Evolutionary conservation across 2,113 vertebrate species (phyloP).

Genomic region (Edolisoma coerulescens): DNA sequence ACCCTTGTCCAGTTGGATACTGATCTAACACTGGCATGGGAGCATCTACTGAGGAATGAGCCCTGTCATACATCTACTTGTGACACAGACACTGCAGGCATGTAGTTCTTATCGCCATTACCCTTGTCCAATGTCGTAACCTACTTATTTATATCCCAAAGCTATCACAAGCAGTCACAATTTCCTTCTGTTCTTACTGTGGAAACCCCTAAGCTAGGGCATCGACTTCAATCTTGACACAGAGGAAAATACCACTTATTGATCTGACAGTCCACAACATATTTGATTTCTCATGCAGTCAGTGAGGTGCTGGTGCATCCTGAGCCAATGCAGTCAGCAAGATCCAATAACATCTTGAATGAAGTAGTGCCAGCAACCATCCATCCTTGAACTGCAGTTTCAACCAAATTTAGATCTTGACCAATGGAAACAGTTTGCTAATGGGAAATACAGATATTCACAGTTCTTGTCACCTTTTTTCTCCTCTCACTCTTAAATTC

Average conservation of each 20-base stretch:
- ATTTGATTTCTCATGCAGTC: not conserved
- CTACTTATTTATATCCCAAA: not conserved
- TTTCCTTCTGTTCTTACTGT: not conserved
- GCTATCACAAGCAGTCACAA: not conserved
- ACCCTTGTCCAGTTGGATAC: not conserved
- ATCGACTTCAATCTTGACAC: not conserved
- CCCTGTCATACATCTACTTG: not conserved
- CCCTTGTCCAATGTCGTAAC: not conserved
- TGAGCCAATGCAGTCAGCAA: not conserved
- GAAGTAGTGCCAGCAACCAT: not conserved
- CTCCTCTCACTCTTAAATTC: not conserved
- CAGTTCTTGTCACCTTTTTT: not conserved
- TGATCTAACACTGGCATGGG: not conserved
- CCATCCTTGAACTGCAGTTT: not conserved
- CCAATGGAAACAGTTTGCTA: not conserved
- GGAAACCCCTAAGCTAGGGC: not conserved
- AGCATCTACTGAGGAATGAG: not conserved
- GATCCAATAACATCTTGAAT: not conserved
- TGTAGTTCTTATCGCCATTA: not conserved
- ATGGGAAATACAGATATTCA: not conserved
- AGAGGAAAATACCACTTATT: not conserved
- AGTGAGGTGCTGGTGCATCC: not conserved
- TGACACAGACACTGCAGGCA: not conserved
- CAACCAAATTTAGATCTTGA: not conserved
- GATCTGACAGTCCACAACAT: not conserved